Evolutionary conservation across 2,113 vertebrate genomes (phyloP).

Genomic region (Paramisgurnus dabryanus): DNA sequence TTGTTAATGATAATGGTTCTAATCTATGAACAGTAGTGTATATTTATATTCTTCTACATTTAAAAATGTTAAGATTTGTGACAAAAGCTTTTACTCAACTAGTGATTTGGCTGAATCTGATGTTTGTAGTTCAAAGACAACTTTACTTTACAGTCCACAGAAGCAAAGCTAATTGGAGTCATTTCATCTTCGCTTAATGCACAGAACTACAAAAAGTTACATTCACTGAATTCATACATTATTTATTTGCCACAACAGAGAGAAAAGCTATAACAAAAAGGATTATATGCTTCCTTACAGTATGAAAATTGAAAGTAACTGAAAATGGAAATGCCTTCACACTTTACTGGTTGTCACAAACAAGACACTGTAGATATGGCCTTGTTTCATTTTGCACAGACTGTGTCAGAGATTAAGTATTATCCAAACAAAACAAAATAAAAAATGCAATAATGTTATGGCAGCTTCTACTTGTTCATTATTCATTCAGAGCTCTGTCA

Average conservation of each 20-base stretch:
- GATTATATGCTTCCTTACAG: constrained; percentile 15
- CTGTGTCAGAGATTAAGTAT: constrained; percentile 19
- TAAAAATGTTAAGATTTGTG: no score
- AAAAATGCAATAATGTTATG: constrained; percentile 41
- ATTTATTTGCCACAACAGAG: constrained; percentile 10
- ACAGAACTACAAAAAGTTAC: constrained; percentile 34
- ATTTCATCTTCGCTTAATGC: not conserved
- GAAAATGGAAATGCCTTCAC: constrained; percentile 34
- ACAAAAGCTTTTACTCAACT: no score
- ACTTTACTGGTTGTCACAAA: constrained; percentile 25
- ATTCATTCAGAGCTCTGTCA: constrained; percentile 50
- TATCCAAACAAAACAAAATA: constrained; percentile 1
- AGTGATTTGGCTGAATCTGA: not conserved
- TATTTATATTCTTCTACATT: no score
- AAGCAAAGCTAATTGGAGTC: constrained; percentile 23
- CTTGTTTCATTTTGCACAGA: not conserved
- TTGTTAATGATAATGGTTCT: no score
- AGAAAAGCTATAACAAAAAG: constrained; percentile 27
- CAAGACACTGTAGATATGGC: constrained; percentile 2
- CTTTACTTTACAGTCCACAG: constrained; percentile 21
- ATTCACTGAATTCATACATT: not conserved
- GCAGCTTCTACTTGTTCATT: constrained; percentile 21
- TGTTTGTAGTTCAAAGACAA: not conserved
- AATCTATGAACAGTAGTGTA: no score
- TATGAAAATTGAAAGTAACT: constrained; percentile 12